Evolutionary conservation across 2,888 invertebrate species (phyloP).

Genomic region (Ptychoptera albimana): DNA sequence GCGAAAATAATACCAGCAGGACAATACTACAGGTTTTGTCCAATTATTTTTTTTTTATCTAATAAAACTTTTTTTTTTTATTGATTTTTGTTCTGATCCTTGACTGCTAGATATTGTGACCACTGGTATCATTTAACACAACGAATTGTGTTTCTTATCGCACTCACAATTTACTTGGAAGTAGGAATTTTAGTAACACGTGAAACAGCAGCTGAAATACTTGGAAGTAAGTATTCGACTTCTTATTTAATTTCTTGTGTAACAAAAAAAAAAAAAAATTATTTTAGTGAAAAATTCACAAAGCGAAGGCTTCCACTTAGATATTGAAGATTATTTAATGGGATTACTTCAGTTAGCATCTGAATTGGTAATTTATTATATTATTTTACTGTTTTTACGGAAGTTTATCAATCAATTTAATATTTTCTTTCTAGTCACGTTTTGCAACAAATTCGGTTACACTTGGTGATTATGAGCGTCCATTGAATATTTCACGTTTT

Average conservation of each 20-base stretch:
- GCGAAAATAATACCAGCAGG: conserved; percentile 49
- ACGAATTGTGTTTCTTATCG: conserved; percentile 57
- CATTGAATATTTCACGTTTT: conserved; percentile 70
- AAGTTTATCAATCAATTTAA: neutral
- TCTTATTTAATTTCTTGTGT: too few species aligned
- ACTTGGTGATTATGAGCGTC: conserved; percentile 65
- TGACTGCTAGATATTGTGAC: conserved; percentile 68
- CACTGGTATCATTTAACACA: conserved; percentile 78
- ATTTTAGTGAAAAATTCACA: conserved; percentile 47
- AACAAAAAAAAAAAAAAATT: conserved; percentile 6
- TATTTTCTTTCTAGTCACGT: conserved; percentile 38
- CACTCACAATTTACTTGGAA: conserved; percentile 67
- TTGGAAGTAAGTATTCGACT: conserved; percentile 48
- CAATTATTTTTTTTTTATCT: neutral
- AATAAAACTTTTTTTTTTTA: conserved; percentile 1
- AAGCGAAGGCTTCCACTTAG: conserved; percentile 70
- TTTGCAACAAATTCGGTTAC: conserved; percentile 75
- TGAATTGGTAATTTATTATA: conserved; percentile 48
- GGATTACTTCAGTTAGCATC: conserved; percentile 69
- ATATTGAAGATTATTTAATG: conserved; percentile 78
- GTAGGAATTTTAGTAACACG: conserved; percentile 55
- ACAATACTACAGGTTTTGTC: conserved; percentile 60
- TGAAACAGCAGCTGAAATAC: conserved; percentile 56
- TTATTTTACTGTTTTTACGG: neutral
- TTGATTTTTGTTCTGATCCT: too few species aligned